Conservation (phyloP, 2,113 vertebrate species). For the Lutjanus erythropterus region DNA sequence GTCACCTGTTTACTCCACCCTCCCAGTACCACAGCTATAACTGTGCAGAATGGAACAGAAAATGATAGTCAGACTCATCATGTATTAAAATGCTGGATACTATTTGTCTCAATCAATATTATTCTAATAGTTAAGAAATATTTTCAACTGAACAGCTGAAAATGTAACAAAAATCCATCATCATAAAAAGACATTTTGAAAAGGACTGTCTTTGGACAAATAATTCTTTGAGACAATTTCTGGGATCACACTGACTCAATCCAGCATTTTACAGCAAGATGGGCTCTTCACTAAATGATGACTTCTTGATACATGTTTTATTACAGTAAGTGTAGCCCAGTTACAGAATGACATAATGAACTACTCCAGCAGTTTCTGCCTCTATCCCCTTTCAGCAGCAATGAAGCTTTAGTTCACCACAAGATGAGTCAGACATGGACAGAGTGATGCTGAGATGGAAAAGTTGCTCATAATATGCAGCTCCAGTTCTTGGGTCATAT, state of each 20-base stretch:
- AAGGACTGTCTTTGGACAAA: not conserved
- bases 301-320: constrained; percentile 30
- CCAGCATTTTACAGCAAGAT: constrained; percentile 44
- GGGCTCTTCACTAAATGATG: constrained; percentile 28
- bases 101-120: not conserved
- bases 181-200: not conserved
- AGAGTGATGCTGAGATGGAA: not conserved
- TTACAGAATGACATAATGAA: constrained; percentile 34
- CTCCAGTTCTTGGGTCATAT: not conserved
- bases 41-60: not conserved
- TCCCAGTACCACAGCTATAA: not conserved
- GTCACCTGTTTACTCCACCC: not conserved
- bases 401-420: not conserved
- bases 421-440: constrained; percentile 1
- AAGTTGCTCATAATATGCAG: not conserved
- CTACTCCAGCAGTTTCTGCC: not conserved
- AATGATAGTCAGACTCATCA: not conserved
- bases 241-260: not conserved
- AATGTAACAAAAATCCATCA: not conserved
- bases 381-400: constrained; percentile 3
- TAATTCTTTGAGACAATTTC: not conserved
- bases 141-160: not conserved
- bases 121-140: not conserved
- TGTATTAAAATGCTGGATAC: constrained; percentile 36
- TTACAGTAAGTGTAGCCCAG: constrained; percentile 7